A percentile compares a stretch with the other conserved stretches of the same genome.
Conservation (phyloP, 1,140 invertebrate genomes). For the Drosophila busckii region DNA sequence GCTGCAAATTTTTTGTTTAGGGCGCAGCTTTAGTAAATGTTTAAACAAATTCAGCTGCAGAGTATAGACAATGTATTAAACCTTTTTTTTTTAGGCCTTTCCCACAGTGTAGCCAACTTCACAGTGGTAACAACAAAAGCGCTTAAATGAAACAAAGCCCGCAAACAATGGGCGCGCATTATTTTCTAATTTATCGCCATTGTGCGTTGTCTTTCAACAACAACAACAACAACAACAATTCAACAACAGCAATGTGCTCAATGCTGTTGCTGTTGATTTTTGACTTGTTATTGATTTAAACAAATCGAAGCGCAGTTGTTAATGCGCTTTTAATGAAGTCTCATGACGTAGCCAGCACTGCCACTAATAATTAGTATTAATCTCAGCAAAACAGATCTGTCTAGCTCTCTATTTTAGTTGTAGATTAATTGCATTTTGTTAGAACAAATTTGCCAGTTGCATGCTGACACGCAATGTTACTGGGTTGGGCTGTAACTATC, state of each 20-base stretch:
- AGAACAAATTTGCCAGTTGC: constrained; percentile 61
- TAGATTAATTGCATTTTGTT: constrained; percentile 71
- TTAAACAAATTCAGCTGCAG: no score
- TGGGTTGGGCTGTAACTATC: constrained; percentile 34
- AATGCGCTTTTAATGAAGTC: constrained; percentile 74
- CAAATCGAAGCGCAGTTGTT: constrained; percentile 65
- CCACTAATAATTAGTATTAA: constrained; percentile 38
- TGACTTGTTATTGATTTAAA: constrained; percentile 74
- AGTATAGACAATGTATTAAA: no score
- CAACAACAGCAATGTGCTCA: constrained; percentile 11
- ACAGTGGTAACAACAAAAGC: constrained; percentile 61
- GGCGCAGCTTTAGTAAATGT: no score
- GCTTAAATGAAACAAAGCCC: constrained; percentile 75
- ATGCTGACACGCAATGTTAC: constrained; percentile 50
- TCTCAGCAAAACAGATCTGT: constrained; percentile 25
- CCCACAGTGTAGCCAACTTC: no score
- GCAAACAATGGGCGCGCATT: constrained; percentile 71
- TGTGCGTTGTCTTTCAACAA: constrained; percentile 36
- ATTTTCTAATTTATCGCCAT: constrained; percentile 77
- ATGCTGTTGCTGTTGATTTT: constrained; percentile 36
- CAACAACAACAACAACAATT: neutral
- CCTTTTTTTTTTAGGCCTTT: no score
- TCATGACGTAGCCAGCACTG: constrained; percentile 1
- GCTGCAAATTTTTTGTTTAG: no score
- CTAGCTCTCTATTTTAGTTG: constrained; percentile 33